Conservation (phyloP, 2,113 vertebrate species). For the Hypocryptadius cinnamomeus region DNA sequence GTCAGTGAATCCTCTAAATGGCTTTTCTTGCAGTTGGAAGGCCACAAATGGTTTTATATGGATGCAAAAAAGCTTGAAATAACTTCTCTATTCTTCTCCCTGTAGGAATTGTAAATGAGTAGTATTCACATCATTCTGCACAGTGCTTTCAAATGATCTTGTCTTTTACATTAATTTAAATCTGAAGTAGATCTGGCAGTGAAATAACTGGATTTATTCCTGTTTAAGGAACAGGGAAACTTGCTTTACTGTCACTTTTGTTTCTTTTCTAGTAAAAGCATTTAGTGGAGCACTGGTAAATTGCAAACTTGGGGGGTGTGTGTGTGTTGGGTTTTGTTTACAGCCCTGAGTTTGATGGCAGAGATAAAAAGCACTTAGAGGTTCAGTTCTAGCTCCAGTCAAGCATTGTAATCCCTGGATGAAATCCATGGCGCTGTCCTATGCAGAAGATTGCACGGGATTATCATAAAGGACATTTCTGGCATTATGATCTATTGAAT, state of each 20-base stretch:
- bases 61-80: slow-evolving; percentile 36
- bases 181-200: background rate
- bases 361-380: slow-evolving; percentile 18
- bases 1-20: slow-evolving; percentile 48
- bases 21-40: slow-evolving; percentile 55
- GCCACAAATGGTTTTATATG: slow-evolving; percentile 30
- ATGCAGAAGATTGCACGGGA: background rate
- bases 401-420: background rate
- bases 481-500: slow-evolving; percentile 20
- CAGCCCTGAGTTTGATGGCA: background rate
- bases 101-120: slow-evolving; percentile 34
- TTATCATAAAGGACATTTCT: slow-evolving; percentile 35
- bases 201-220: slow-evolving; percentile 7
- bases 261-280: background rate
- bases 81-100: slow-evolving; percentile 42
- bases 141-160: slow-evolving; percentile 6
- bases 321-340: background rate
- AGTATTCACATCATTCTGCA: background rate
- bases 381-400: slow-evolving; percentile 8
- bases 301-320: background rate
- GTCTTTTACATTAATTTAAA: slow-evolving; percentile 21
- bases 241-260: background rate
- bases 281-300: slow-evolving; percentile 9
- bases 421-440: background rate
- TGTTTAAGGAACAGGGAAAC: background rate